These are phyloP conservation scores for Ibidorhyncha struthersii DNA, from an alignment of 2,113 vertebrate genomes.

Conservation along the genomic window DNA sequence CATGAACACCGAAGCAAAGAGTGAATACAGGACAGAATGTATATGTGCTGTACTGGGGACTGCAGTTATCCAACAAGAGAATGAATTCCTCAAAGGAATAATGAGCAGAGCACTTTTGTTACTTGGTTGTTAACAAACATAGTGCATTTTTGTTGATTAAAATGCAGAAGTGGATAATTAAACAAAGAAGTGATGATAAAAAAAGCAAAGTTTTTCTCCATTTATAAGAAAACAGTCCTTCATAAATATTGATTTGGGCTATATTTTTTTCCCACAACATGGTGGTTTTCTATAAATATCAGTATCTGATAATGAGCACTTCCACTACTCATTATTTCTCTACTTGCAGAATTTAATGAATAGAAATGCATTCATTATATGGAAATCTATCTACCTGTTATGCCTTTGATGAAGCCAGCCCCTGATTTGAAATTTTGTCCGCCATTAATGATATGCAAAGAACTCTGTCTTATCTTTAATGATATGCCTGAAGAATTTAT, in stretches of 20 bases:
- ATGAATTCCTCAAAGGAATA: not conserved
- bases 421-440: slow-evolving; percentile 50
- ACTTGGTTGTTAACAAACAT: slow-evolving; percentile 6
- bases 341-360: slow-evolving; percentile 72
- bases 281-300: slow-evolving; percentile 56
- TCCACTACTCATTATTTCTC: slow-evolving; percentile 49
- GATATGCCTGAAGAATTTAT: slow-evolving; percentile 54
- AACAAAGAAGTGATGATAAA: not conserved
- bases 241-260: slow-evolving; percentile 20
- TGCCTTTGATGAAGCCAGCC: slow-evolving; percentile 50
- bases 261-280: not conserved
- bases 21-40: not conserved
- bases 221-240: slow-evolving; percentile 23
- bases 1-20: not conserved
- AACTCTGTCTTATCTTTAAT: slow-evolving; percentile 58
- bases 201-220: not conserved
- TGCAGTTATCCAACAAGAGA: not conserved
- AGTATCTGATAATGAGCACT: slow-evolving; percentile 48
- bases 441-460: slow-evolving; percentile 53
- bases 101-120: not conserved
- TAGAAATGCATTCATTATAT: slow-evolving; percentile 67
- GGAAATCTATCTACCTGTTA: slow-evolving; percentile 60
- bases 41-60: not conserved
- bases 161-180: slow-evolving; percentile 10
- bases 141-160: slow-evolving; percentile 37